phyloP scores from a whole-genome alignment of 2,888 invertebrate genomes.

The Ypsolopha scabrella region DNA sequence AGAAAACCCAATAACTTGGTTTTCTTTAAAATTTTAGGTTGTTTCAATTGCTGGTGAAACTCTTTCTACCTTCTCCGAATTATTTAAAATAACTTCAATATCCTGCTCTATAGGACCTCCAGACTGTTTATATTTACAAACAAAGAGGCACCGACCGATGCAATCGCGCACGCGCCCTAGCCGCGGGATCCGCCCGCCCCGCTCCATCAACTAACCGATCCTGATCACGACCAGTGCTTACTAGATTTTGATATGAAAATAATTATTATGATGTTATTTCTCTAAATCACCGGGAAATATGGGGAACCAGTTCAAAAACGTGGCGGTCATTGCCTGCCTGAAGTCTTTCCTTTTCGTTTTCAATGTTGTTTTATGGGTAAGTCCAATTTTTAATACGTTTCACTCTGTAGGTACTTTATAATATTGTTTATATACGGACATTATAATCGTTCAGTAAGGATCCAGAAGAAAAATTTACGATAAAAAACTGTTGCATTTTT shows the following conservation, averaged over 20 bases:
- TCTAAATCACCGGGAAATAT: conserved; percentile 31
- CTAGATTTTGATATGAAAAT: not conserved
- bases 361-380: conserved; percentile 86
- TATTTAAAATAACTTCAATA: not conserved
- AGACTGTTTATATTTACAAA: conserved; percentile 26
- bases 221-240: too few species aligned
- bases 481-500: too few species aligned
- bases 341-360: conserved; percentile 83
- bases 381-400: conserved; percentile 25
- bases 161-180: conserved; percentile 41
- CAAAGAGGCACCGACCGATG: conserved; percentile 31
- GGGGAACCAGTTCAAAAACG: conserved; percentile 80
- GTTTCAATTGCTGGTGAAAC: too few species aligned
- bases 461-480: too few species aligned
- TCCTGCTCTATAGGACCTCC: not conserved
- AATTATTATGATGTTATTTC: too few species aligned
- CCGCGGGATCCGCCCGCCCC: conserved; percentile 3
- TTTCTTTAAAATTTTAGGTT: too few species aligned
- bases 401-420: not conserved
- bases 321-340: conserved; percentile 81
- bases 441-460: too few species aligned
- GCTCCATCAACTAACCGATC: not conserved
- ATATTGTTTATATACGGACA: too few species aligned
- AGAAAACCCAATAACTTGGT: too few species aligned
- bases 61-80: too few species aligned